phyloP scores from a whole-genome alignment of 2,888 invertebrate species.

The Melikaiella ostensackeni region DNA sequence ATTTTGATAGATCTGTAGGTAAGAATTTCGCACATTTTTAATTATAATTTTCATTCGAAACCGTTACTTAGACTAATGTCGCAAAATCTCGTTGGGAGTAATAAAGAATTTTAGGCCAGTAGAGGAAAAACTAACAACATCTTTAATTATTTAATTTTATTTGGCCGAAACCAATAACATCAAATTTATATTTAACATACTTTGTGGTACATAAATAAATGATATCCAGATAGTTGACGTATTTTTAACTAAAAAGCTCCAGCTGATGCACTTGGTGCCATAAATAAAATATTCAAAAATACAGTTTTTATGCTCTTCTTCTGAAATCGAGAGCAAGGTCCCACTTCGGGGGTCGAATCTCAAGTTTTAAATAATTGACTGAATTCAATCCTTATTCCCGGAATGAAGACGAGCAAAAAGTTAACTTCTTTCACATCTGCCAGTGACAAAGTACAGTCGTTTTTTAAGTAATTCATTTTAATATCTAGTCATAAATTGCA shows the following conservation, averaged over 20 bases:
- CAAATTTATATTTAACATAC: background rate
- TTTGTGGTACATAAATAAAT: background rate
- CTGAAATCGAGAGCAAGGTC: constrained; percentile 21
- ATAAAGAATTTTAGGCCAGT: too few relatives aligned
- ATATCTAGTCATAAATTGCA: background rate
- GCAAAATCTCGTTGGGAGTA: too few relatives aligned
- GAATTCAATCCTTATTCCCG: constrained; percentile 18
- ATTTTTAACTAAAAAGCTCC: constrained; percentile 6
- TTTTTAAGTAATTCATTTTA: background rate
- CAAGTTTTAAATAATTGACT: constrained; percentile 29
- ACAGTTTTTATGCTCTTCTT: constrained; percentile 25
- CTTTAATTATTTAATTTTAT: too few relatives aligned
- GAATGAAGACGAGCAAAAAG: constrained; percentile 14
- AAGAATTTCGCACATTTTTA: too few relatives aligned
- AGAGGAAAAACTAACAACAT: too few relatives aligned
- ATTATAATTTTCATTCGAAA: too few relatives aligned
- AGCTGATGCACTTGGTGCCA: background rate
- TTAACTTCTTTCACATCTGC: constrained; percentile 13
- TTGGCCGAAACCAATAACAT: too few relatives aligned
- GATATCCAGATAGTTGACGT: background rate
- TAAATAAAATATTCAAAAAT: constrained; percentile 31
- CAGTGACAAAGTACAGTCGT: background rate
- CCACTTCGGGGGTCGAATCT: constrained; percentile 35
- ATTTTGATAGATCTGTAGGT: too few relatives aligned
- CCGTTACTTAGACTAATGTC: too few relatives aligned